phyloP scores from a whole-genome alignment of 1,140 invertebrate genomes.

The Orchesella cincta region DNA sequence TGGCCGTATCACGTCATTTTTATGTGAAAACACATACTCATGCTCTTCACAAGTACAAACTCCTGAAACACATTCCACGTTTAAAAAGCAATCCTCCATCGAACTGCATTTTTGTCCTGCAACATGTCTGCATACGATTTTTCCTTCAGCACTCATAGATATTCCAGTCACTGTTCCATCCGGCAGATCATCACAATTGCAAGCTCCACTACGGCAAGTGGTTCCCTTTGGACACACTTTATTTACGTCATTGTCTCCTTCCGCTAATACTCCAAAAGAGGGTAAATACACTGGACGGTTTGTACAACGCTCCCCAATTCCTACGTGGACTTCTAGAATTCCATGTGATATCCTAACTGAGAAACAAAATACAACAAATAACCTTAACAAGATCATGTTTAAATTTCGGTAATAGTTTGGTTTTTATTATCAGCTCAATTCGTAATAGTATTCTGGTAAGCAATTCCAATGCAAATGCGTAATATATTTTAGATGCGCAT shows the following conservation, averaged over 20 bases:
- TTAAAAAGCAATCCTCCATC: background rate
- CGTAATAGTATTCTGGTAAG: no score
- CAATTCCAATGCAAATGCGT: no score
- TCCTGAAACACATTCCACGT: slow-evolving; percentile 6
- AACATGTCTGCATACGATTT: background rate
- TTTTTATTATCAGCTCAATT: no score
- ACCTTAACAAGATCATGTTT: no score
- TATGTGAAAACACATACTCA: no score
- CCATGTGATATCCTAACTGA: no score
- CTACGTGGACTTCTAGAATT: no score
- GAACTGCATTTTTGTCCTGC: slow-evolving; percentile 20
- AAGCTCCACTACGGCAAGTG: slow-evolving; percentile 13
- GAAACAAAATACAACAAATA: no score
- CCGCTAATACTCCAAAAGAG: background rate
- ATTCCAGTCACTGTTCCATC: slow-evolving; percentile 20
- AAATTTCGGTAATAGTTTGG: no score
- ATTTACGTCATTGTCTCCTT: slow-evolving; percentile 10
- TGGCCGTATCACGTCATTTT: no score
- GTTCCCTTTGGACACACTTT: slow-evolving; percentile 4
- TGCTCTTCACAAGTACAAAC: slow-evolving; percentile 30
- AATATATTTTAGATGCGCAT: no score
- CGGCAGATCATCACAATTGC: slow-evolving; percentile 24
- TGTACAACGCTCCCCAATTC: background rate
- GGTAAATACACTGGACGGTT: background rate
- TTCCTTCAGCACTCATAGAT: background rate